Base-by-base conservation (phyloP, 2,888 invertebrate species). In the Limulus polyphemus region DNA sequence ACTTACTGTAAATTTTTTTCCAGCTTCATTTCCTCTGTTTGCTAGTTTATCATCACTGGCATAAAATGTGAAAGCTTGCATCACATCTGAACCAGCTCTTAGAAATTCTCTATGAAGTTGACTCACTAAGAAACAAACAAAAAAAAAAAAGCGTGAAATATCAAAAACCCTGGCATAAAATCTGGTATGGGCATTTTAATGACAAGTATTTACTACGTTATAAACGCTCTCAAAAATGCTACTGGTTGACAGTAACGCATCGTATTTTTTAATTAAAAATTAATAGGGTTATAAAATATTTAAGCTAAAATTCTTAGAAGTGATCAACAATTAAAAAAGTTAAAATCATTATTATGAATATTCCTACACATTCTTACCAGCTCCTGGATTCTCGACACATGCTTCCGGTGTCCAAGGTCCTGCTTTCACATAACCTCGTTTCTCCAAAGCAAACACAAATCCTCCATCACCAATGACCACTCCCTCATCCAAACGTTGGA, bases 321-420 rank as follows among this genome's bases (percentile, higher is more conserved):
- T 51, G 57, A 48, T 32, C 16, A 49, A 16, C 32, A 14, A 56
- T 55, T 49, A 14, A 17, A n/a, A 46, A 32, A 46, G 13, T 10
- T 14, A 61, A 49, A 50, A 12, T 16, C 12, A 47, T 11, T 47
- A n/a, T 52, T 11, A 32, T 4, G 11, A 12, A 56, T 9, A 12
- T 16, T 47, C 32, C 32, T 1, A 32, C 3, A 32, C 0, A 5
- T 32, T 7, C 32, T 60, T 58, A 75, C 75, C 76, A 47, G 75
- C 77, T 58, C 78, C 76, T 5, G 77, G 77, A 63, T 77, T 68
- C 64, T 78, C 77, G 2, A 77, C 70, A 11, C 71, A 70, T 11
- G 73, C 77, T 64, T 77, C 77, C 0, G 77, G 77, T 2, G 77
- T 78, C 76, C 77, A 77, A n/a, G 77, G 76, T n/a, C 77, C 77